phyloP scores from a whole-genome alignment of 1,140 invertebrate genomes.

The Zaprionus africanus region DNA sequence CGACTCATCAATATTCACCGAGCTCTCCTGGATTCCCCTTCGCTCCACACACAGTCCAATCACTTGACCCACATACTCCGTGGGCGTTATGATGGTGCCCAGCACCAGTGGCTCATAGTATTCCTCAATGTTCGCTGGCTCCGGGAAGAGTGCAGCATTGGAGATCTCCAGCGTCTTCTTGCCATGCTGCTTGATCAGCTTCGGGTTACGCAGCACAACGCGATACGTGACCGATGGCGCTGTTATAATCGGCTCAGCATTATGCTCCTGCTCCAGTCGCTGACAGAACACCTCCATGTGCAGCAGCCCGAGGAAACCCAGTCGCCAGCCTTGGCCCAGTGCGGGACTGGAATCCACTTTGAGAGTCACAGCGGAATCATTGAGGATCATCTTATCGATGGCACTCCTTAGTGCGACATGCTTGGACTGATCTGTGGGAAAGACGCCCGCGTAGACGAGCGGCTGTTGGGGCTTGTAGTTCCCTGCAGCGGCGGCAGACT shows the following conservation, averaged over 20 bases:
- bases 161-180: constrained; percentile 90
- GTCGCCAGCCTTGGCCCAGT: constrained; percentile 96
- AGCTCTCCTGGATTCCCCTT: constrained; percentile 90
- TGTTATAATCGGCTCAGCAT: constrained; percentile 94
- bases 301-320: constrained; percentile 96
- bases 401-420: constrained; percentile 90
- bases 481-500: constrained; percentile 85
- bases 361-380: constrained; percentile 95
- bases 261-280: constrained; percentile 96
- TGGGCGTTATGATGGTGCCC: constrained; percentile 96
- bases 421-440: constrained; percentile 95
- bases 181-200: constrained; percentile 88
- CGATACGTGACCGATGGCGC: constrained; percentile 98
- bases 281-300: constrained; percentile 99
- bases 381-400: constrained; percentile 95
- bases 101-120: constrained; percentile 94
- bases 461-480: constrained; percentile 91
- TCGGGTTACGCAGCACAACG: constrained; percentile 88
- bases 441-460: constrained; percentile 98
- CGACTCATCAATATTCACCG: constrained; percentile 92
- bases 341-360: constrained; percentile 93
- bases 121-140: constrained; percentile 88
- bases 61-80: constrained; percentile 89
- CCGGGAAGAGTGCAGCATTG: constrained; percentile 94
- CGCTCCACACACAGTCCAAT: constrained; percentile 91